Conservation (phyloP, 2,797 vertebrate species). For the Melopsittacus undulatus region DNA sequence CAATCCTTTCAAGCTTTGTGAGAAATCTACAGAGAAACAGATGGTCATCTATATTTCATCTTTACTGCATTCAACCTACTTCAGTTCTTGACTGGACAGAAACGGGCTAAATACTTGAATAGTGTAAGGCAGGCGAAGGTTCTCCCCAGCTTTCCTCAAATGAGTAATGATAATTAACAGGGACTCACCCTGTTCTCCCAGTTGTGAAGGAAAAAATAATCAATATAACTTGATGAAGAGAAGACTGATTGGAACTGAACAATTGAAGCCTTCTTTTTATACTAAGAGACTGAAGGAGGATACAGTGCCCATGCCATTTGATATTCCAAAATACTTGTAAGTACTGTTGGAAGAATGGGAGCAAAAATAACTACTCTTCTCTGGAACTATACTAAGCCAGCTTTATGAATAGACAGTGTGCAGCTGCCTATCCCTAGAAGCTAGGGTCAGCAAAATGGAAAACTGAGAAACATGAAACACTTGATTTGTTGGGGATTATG, state of each 20-base stretch:
- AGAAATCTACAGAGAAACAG: background rate
- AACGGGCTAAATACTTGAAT: background rate
- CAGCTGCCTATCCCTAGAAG: background rate
- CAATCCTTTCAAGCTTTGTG: background rate
- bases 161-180: background rate
- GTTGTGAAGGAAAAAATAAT: background rate
- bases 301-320: background rate
- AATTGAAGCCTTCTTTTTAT: background rate
- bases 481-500: background rate
- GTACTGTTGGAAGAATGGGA: background rate
- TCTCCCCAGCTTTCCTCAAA: background rate
- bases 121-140: background rate
- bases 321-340: background rate
- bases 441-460: background rate
- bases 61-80: background rate
- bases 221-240: background rate
- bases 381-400: background rate
- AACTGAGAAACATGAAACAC: background rate
- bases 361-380: background rate
- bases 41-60: background rate
- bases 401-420: background rate
- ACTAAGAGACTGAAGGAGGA: background rate
- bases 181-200: background rate
- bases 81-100: background rate
- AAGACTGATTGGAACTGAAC: background rate